A percentile compares a stretch with the other conserved stretches of the same genome.
Evolutionary conservation across 2,113 vertebrate genomes (phyloP).

Genomic region (Eira barbara): DNA sequence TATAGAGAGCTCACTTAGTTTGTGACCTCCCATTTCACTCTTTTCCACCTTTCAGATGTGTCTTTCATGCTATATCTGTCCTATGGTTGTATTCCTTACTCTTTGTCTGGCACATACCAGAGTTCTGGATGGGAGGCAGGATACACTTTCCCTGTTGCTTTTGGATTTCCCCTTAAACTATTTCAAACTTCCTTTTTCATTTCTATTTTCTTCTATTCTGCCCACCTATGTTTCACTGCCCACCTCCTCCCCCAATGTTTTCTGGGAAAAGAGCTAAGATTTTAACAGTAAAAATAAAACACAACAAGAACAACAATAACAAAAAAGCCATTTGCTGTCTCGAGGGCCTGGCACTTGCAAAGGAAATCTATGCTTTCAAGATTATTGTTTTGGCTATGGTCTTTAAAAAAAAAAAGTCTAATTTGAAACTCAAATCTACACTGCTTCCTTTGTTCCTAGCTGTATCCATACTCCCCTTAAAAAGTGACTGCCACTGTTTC

Average conservation of each 20-base stretch:
- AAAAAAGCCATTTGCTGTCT: conserved; percentile 9
- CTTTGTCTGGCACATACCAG: not conserved
- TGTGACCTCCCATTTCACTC: not conserved
- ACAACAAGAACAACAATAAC: not conserved
- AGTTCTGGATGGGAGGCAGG: not conserved
- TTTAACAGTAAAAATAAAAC: conserved; percentile 38
- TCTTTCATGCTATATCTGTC: not conserved
- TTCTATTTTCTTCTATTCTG: not conserved
- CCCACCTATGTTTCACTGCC: not conserved
- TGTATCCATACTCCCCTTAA: not conserved
- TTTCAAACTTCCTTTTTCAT: not conserved
- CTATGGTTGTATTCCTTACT: not conserved
- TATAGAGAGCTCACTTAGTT: not conserved
- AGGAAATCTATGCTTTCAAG: conserved; percentile 49
- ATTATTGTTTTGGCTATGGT: conserved; percentile 49
- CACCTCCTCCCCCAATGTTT: not conserved
- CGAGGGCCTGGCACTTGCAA: conserved; percentile 24
- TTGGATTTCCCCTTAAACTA: not conserved
- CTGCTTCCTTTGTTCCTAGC: conserved; percentile 29
- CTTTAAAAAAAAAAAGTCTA: conserved; percentile 26
- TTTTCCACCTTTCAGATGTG: not conserved
- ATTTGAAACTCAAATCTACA: conserved; percentile 34
- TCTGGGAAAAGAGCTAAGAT: conserved; percentile 34
- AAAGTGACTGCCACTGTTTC: not conserved
- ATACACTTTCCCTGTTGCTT: not conserved